These are phyloP conservation scores for Pavo muticus DNA, from an alignment of 2,113 vertebrate genomes.

Conservation along the genomic window DNA sequence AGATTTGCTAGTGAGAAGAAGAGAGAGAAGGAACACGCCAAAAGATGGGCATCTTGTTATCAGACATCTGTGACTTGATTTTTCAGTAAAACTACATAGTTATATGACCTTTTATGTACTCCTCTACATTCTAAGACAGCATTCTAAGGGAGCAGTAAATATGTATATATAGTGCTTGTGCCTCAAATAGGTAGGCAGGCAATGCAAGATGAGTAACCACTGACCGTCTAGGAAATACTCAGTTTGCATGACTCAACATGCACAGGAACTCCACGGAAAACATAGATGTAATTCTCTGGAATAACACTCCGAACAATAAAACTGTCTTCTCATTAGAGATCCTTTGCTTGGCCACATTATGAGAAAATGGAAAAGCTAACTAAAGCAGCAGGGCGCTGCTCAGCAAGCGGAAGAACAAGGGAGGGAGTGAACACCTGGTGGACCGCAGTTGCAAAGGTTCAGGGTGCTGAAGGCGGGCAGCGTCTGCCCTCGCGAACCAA, in stretches of 20 bases:
- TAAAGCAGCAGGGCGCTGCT: neutral
- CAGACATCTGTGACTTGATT: neutral
- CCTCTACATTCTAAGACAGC: neutral
- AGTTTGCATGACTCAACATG: neutral
- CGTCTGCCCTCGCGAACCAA: neutral
- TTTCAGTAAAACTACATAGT: neutral
- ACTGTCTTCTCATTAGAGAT: neutral
- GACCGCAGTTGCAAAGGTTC: neutral
- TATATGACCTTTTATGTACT: neutral
- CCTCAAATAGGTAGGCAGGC: neutral
- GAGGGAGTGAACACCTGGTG: neutral
- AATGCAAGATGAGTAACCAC: neutral
- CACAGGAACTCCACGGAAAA: neutral
- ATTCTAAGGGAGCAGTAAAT: neutral
- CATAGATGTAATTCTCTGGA: neutral
- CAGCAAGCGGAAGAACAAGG: neutral
- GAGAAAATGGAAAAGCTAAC: neutral
- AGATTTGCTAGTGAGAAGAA: neutral
- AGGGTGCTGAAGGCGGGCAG: neutral
- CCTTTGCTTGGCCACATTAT: neutral
- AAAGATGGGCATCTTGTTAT: neutral
- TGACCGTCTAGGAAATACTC: neutral
- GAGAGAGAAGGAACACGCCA: neutral
- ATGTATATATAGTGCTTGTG: neutral
- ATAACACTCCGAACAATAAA: neutral